These are phyloP conservation scores for Sebastes matsubarae DNA, from an alignment of 2,797 vertebrate species.

Conservation along the genomic window DNA sequence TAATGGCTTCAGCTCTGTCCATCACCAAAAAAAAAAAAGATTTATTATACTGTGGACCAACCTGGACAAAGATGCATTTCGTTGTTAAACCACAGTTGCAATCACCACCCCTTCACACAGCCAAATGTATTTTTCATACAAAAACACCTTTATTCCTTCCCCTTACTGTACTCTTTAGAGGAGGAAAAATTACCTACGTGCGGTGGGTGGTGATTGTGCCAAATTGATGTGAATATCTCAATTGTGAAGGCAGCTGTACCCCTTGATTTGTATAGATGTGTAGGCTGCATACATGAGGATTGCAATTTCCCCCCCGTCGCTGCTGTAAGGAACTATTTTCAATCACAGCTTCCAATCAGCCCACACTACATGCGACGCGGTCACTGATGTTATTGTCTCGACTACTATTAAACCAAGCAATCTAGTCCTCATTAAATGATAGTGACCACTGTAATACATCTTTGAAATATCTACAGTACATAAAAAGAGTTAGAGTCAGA, in stretches of 20 bases:
- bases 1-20: slow-evolving; percentile 11
- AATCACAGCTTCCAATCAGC: slow-evolving; percentile 52
- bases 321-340: slow-evolving; percentile 39
- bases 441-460: not conserved
- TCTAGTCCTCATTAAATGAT: slow-evolving; percentile 11
- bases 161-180: slow-evolving; percentile 5
- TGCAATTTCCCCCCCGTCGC: slow-evolving; percentile 43
- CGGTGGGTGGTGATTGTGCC: slow-evolving; percentile 24
- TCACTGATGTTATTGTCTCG: not conserved
- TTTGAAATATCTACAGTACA: not conserved
- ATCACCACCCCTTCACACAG: not conserved
- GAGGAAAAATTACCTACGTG: slow-evolving; percentile 13
- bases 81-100: slow-evolving; percentile 2
- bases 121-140: slow-evolving; percentile 23
- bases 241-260: slow-evolving; percentile 46
- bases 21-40: not conserved
- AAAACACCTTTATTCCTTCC: slow-evolving; percentile 2
- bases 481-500: not conserved
- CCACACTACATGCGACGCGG: not conserved
- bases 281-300: slow-evolving; percentile 28
- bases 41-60: not conserved
- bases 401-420: slow-evolving; percentile 1
- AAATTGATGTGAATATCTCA: slow-evolving; percentile 52
- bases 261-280: slow-evolving; percentile 63
- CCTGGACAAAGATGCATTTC: not conserved